Conservation (phyloP, 1,140 invertebrate genomes). For the Pogonognathellus flavescens region DNA sequence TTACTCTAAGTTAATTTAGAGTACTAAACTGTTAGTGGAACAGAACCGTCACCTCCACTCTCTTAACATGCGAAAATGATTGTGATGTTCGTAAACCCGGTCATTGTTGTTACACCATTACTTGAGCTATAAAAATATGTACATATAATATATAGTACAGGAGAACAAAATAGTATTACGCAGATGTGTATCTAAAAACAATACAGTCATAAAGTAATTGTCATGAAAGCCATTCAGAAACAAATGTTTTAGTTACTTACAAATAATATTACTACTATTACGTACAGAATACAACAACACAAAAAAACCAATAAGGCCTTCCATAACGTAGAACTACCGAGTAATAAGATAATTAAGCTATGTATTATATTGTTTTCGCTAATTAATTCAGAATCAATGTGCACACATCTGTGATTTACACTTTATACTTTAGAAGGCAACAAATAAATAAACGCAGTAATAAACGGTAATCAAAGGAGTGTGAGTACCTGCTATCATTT, state of each 20-base stretch:
- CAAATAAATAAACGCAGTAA: conserved; percentile 26
- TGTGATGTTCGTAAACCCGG: background rate
- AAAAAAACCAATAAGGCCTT: conserved; percentile 42
- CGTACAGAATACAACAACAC: background rate
- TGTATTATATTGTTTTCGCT: conserved; percentile 25
- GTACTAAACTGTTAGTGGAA: no score
- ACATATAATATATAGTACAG: no score
- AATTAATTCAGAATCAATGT: conserved; percentile 43
- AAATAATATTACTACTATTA: conserved; percentile 26
- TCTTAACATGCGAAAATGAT: no score
- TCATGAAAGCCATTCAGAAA: conserved; percentile 27
- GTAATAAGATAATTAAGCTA: conserved; percentile 15
- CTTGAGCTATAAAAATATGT: background rate
- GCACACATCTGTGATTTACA: conserved; percentile 41
- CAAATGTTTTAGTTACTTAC: conserved; percentile 47
- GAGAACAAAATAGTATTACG: conserved; percentile 8
- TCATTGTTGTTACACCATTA: background rate
- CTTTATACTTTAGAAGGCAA: conserved; percentile 35
- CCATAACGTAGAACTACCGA: conserved; percentile 1
- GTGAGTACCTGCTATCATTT: conserved; percentile 43
- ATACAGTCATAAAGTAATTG: conserved; percentile 37
- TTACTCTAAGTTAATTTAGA: no score
- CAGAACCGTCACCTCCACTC: no score
- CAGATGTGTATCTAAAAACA: conserved; percentile 25
- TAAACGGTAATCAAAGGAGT: conserved; percentile 23